These are phyloP conservation scores for Augiades crinisus DNA, from an alignment of 2,888 invertebrate genomes.

Conservation along the genomic window DNA sequence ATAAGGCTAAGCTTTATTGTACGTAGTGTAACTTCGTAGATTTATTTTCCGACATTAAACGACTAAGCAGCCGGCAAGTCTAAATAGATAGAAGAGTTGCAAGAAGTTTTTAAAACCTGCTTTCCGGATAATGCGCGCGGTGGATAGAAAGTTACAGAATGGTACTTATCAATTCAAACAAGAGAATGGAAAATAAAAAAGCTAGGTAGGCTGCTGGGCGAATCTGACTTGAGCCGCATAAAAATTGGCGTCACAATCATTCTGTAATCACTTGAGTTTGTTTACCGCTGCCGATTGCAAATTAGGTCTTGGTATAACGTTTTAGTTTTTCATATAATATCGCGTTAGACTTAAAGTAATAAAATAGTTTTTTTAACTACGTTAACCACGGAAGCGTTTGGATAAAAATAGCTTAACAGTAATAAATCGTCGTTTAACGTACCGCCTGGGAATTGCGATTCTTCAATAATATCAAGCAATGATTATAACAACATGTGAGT, in stretches of 20 bases:
- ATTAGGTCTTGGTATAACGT: no score
- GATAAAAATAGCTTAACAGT: no score
- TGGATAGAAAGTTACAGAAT: slow-evolving; percentile 1
- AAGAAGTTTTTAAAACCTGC: slow-evolving; percentile 6
- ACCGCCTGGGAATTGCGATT: no score
- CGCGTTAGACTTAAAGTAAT: no score
- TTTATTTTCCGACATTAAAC: slow-evolving; percentile 8
- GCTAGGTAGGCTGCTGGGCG: not conserved
- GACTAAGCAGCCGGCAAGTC: not conserved
- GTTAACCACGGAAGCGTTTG: no score
- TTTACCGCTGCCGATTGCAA: no score
- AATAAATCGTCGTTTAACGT: no score
- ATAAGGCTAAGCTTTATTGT: not conserved
- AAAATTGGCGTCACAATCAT: not conserved
- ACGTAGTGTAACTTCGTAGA: not conserved
- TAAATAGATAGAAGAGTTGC: slow-evolving; percentile 11
- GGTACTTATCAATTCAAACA: not conserved
- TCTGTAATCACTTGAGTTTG: not conserved
- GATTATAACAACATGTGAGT: no score
- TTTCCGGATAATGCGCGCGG: slow-evolving; percentile 7
- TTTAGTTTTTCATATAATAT: no score
- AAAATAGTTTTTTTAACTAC: no score
- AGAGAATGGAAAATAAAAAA: not conserved
- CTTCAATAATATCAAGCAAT: no score
- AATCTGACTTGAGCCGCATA: no score